Base-by-base conservation (phyloP, 2,113 vertebrate species). In the Lophotis ruficrista region DNA sequence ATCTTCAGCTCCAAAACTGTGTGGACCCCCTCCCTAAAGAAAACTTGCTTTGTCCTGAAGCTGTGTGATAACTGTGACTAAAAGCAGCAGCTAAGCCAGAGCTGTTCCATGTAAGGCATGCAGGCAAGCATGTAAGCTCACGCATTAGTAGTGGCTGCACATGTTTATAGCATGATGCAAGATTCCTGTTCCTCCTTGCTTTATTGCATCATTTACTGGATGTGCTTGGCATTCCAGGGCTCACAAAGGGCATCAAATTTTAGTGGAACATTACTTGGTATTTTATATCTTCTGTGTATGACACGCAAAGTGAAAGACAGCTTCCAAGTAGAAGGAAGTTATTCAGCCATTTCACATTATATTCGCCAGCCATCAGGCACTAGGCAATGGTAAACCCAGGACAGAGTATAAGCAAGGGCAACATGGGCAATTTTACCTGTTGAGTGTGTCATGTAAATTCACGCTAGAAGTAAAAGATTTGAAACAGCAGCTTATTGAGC, bases 151-250 rank as follows among this genome's bases (percentile, higher is more conserved):
- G 2, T 75, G 61, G 61, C 69, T 83, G 90, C 79, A 89, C 50
- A 19, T 10, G 9, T 47, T 45, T 37, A 76, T 7, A 27, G 54
- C 65, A 79, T 30, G 37, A 90, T 85, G 90, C 79, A 96, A 95
- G 69, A 73, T 16, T 83, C 33, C 27, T 21, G 19, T 35, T 80
- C 48, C 47, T 82, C 65, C 45, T 56, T 43, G 12, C 35, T 24
- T 73, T 91, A 83, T 82, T 94, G 83, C 84, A 96, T 94, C 92
- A 90, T 76, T 81, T 90, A 75, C 28, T 28, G 8, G 48, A 41
- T 83, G 28, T 57, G 41, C 58, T 71, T 50, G 47, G 88, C 43
- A 71, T 65, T 58, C 33, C 31, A 86, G 65, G 75, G 17, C 21
- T 92, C 43, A 30, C 24, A 85, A 33, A 83, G 6, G 37, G 11